Base-by-base conservation (phyloP, 2,113 vertebrate species). In the Apeltes quadracus region DNA sequence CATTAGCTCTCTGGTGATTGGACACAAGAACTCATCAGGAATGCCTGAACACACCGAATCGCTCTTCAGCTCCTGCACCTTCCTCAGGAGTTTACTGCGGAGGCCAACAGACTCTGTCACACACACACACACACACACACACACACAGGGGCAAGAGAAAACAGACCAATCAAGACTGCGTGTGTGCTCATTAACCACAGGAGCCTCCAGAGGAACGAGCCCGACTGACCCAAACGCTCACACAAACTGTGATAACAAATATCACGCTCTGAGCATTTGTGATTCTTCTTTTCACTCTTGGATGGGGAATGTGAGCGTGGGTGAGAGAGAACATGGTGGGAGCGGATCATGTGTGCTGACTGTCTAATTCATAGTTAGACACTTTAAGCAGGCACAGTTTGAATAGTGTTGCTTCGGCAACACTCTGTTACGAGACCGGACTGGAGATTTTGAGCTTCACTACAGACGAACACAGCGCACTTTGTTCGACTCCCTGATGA, bases 1-100 rank as follows among this genome's bases (percentile, higher is more conserved):
- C 96, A 98, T 98, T 23, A 98, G 87, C 82, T 99, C 98, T 66
- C 95, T 94, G 29, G 97, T 97, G 92, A 99, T 97, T 12, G 98
- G 97, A 83, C 98, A 98, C 25, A 98, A 87, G 81, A 96, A 98
- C 90, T 99, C 97, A 67, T 98, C 97, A 29, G 98, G 97, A 84
- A 94, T 64, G 43, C 89, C 90, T 3, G 87, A 83, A 81, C 92
- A 91, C 34, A 88, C 57, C 7, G 81, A 89, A 0, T 89, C 91
- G 79, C 65, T 86, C 89, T 90, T 95, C 61, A 99, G 85, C 58
- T 96, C 95, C 81, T 96, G 94, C 27, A 97, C 93, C 68, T 96
- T 97, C 84, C 95, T 92, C 61, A 98, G 72, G 57, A 97, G 57
- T 93, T 96, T 98, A 81, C 86, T 93, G 36, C 97, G 94, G 55